Evolutionary conservation across 2,888 invertebrate species (phyloP), one percentile per base, ranked within the genome.

Genomic region (Strigamia transsilvanica): DNA sequence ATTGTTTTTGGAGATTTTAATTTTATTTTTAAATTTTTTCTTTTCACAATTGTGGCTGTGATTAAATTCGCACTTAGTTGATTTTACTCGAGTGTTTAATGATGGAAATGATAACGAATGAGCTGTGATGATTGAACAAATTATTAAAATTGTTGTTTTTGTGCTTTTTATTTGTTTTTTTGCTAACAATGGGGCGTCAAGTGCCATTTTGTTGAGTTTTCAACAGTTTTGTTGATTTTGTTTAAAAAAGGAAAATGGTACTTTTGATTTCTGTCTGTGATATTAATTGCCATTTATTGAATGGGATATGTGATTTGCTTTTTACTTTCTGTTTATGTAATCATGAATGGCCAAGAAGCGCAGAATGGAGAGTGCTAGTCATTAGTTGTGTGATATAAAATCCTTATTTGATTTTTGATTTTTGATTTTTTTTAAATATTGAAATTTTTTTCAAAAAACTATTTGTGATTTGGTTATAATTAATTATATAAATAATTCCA

Each of bases 191-290:
- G 56, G 73, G 73, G 73, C 73, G 23, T 73, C 13, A 5, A 32
- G 73, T 73, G 73, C 73, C 73, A 73, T 73, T 73, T 73, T 27
- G 27, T 27, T 27, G 27, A 27, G 27, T 27, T 27, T 27, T 27
- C 27, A 27, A 27, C 27, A 27, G 27, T 27, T 73, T 27, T 32
- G 23, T n/a, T 32, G 73, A 9, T 73, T 73, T 73, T 73, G 27
- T 73, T 73, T 23, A 4, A n/a, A 23, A 66, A 73, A 56, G 18
- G 73, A 73, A 73, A 73, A 73, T 73, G 73, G 73, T 73, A 73
- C 73, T 73, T 73, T 73, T 73, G 73, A 73, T 73, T 73, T 73
- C 73, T 73, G 73, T 73, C 73, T 73, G 73, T 73, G 73, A 73
- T 73, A 73, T 73, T 73, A 73, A 73, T 73, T 73, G 73, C 73